A percentile compares a stretch with the other conserved stretches of the same genome.
phyloP scores from a whole-genome alignment of 2,888 invertebrate genomes.

The Drosophila picticornis region DNA sequence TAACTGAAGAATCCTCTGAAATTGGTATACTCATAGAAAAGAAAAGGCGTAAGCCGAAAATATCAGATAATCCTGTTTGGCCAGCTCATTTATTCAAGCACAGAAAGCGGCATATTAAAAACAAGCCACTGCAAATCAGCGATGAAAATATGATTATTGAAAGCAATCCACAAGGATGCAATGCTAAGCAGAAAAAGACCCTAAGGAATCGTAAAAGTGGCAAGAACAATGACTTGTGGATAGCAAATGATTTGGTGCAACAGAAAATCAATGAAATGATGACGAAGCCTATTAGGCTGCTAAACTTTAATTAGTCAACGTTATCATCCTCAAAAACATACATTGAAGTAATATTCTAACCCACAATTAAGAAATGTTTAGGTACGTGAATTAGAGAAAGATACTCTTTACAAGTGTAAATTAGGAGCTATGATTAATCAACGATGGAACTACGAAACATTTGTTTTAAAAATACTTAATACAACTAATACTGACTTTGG shows the following conservation, averaged over 20 bases:
- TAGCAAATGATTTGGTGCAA: constrained; percentile 28
- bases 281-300: constrained; percentile 55
- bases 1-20: neutral
- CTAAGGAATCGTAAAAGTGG: neutral
- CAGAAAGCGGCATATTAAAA: constrained; percentile 18
- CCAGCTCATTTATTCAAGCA: constrained; percentile 35
- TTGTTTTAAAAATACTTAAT: neutral
- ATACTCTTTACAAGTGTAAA: neutral
- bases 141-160: neutral
- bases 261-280: constrained; percentile 54
- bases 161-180: neutral
- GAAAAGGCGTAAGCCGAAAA: neutral
- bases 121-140: constrained; percentile 8
- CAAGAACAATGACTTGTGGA: constrained; percentile 14
- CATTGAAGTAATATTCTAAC: neutral
- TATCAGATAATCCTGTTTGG: constrained; percentile 35
- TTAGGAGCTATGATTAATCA: neutral
- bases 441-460: neutral
- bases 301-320: neutral
- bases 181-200: neutral
- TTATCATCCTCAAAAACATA: neutral
- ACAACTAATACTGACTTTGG: neutral
- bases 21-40: too few species aligned
- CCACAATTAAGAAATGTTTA: neutral
- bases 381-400: neutral